These are phyloP conservation scores for Tauraco erythrolophus DNA, from an alignment of 2,113 vertebrate species.

Conservation along the genomic window DNA sequence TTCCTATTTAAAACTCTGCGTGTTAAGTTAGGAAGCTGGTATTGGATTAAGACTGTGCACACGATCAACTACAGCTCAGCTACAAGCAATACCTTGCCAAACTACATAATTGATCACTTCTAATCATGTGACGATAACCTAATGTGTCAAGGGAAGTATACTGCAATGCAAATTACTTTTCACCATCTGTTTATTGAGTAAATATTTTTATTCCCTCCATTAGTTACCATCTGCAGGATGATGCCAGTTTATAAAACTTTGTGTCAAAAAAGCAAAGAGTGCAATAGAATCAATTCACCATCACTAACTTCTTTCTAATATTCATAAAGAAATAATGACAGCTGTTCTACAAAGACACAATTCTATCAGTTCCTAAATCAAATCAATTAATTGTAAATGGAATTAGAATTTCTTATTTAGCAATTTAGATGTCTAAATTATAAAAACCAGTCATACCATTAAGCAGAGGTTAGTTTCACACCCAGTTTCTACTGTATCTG, in stretches of 20 bases:
- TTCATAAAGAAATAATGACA: not conserved
- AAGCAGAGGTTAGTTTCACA: not conserved
- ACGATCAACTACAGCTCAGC: not conserved
- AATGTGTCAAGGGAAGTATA: not conserved
- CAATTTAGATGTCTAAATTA: not conserved
- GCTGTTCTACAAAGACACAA: not conserved
- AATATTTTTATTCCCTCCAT: slow-evolving; percentile 7
- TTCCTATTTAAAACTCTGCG: not conserved
- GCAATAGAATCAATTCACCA: not conserved
- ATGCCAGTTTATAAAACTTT: not conserved
- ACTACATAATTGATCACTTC: not conserved
- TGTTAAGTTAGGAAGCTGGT: not conserved
- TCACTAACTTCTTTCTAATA: not conserved
- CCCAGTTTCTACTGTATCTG: not conserved
- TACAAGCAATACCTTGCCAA: not conserved
- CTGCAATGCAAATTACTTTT: not conserved
- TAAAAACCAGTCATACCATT: not conserved
- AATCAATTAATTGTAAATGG: not conserved
- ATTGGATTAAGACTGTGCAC: not conserved
- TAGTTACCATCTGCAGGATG: slow-evolving; percentile 9
- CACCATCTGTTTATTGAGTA: not conserved
- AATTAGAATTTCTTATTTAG: not conserved
- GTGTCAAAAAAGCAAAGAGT: not conserved
- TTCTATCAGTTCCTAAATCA: not conserved
- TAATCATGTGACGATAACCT: not conserved